These are phyloP conservation scores for Diorhabda carinulata DNA, from an alignment of 1,140 invertebrate species.

Conservation along the genomic window DNA sequence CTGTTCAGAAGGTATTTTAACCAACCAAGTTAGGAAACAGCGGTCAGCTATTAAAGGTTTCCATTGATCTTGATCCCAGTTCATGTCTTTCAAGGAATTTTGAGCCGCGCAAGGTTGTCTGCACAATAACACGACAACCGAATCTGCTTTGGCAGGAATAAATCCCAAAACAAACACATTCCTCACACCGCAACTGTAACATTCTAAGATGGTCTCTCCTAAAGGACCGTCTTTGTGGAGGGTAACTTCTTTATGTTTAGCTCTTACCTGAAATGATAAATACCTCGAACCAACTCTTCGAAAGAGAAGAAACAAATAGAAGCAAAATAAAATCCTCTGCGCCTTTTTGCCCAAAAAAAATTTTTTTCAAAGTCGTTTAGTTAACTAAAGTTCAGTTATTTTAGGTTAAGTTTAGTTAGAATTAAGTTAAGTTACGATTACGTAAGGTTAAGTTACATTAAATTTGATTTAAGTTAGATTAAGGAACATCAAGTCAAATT, in stretches of 20 bases:
- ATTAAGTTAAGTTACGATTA: no score
- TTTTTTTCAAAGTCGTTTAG: no score
- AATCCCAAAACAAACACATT: constrained; percentile 98
- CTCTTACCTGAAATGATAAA: constrained; percentile 59
- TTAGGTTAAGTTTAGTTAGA: no score
- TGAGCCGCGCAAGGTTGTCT: constrained; percentile 96
- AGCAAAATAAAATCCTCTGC: neutral
- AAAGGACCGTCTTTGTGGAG: constrained; percentile 96
- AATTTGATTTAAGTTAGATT: no score
- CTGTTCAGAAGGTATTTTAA: constrained; percentile 92
- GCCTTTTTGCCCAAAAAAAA: no score
- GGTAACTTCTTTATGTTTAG: constrained; percentile 98
- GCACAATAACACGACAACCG: constrained; percentile 96
- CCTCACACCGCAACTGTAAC: constrained; percentile 96
- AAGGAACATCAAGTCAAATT: no score
- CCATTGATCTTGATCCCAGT: constrained; percentile 99
- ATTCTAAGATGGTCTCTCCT: constrained; percentile 96
- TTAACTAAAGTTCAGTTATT: no score
- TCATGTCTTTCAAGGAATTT: constrained; percentile 90
- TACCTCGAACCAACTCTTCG: neutral
- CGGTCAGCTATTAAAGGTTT: constrained; percentile 96
- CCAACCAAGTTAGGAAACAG: constrained; percentile 93
- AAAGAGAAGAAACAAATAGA: neutral
- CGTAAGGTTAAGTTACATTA: no score
- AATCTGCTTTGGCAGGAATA: constrained; percentile 98